These are phyloP conservation scores for Rhyacichthys aspro DNA, from an alignment of 2,797 vertebrate species.

Conservation along the genomic window DNA sequence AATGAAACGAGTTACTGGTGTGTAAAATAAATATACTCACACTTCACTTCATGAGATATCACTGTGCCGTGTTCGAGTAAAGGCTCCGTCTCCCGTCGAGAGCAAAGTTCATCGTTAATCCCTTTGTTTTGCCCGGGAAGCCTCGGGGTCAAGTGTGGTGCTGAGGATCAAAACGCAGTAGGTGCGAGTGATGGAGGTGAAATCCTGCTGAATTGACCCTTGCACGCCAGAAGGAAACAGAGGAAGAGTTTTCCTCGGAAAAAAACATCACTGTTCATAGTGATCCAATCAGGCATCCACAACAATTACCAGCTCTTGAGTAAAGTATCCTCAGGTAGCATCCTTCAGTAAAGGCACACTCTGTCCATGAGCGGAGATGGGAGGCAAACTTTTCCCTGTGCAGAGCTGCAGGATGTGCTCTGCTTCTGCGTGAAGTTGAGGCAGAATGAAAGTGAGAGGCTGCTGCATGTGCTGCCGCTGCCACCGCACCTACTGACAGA, in stretches of 20 bases:
- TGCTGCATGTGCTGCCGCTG: conserved; percentile 50
- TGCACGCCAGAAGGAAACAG: conserved; percentile 29
- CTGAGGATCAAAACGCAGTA: conserved; percentile 58
- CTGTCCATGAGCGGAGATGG: conserved; percentile 19
- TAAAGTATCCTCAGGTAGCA: conserved; percentile 67
- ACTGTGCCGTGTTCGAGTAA: conserved; percentile 18
- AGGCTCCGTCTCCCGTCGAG: conserved; percentile 39
- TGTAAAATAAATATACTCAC: conserved; percentile 63
- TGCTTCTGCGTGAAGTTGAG: conserved; percentile 53
- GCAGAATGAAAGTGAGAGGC: conserved; percentile 62
- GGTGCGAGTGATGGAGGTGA: conserved; percentile 51
- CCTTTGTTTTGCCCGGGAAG: conserved; percentile 67
- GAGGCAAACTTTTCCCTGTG: conserved; percentile 56
- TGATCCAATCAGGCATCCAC: conserved; percentile 15
- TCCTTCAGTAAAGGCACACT: conserved; percentile 23
- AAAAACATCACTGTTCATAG: conserved; percentile 29
- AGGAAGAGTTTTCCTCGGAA: conserved; percentile 20
- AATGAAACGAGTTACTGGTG: conserved; percentile 23
- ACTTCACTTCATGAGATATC: conserved; percentile 42
- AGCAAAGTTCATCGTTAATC: conserved; percentile 73
- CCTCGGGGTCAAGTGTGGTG: conserved; percentile 62
- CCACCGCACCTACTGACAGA: conserved; percentile 66
- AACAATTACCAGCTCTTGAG: conserved; percentile 15
- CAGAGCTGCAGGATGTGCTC: conserved; percentile 32
- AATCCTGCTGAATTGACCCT: conserved; percentile 61